Percentiles rank a stretch among this genome's conserved stretches.
Evolutionary conservation across 2,797 vertebrate species (phyloP).

Genomic region (Ptychadena robeensis): DNA sequence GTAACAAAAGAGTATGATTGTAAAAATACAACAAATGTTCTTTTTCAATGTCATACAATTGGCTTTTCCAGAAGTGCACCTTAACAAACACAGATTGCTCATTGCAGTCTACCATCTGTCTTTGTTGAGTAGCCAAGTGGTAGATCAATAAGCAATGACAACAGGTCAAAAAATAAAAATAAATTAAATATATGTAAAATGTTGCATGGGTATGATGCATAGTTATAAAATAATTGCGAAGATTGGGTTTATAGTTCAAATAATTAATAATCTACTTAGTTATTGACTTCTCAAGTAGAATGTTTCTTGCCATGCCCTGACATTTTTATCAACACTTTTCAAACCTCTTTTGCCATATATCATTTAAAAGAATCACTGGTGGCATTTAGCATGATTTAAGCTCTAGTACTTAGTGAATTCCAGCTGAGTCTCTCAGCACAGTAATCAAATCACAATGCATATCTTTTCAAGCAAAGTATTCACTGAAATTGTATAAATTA

Average conservation of each 20-base stretch:
- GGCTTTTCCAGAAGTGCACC: constrained; percentile 4
- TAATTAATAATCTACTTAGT: neutral
- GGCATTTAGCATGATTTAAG: constrained; percentile 6
- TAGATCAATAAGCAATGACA: constrained; percentile 26
- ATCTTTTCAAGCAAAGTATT: constrained; percentile 14
- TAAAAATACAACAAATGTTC: neutral
- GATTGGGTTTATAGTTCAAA: neutral
- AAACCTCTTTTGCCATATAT: neutral
- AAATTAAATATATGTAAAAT: too few species aligned
- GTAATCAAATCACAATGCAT: constrained; percentile 6
- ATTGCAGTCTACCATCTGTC: constrained; percentile 40
- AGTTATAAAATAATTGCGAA: neutral
- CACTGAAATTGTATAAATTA: neutral
- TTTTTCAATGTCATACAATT: neutral
- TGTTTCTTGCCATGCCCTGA: neutral
- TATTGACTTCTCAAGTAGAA: neutral
- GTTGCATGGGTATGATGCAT: neutral
- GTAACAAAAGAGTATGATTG: neutral
- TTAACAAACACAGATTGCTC: constrained; percentile 28
- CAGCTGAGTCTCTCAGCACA: neutral
- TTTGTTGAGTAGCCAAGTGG: constrained; percentile 23
- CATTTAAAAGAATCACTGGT: neutral
- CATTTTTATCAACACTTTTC: neutral
- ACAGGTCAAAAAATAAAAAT: constrained; percentile 1
- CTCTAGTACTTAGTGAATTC: neutral